phyloP scores from a whole-genome alignment of 1,140 invertebrate genomes.

The Drosophila sproati region DNA sequence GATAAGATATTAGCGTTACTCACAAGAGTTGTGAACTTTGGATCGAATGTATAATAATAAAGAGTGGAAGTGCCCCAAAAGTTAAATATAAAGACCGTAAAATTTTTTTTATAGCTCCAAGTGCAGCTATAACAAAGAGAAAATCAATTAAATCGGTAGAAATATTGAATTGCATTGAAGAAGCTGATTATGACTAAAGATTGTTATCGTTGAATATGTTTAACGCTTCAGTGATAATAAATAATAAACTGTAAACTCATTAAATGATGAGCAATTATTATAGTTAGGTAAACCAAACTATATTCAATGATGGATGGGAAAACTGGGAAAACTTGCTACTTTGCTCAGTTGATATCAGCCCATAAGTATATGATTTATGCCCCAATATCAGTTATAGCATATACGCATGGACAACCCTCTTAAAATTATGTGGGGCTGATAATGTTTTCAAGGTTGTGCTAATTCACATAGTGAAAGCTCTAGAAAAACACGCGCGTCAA shows the following conservation, averaged over 20 bases:
- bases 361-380: background rate
- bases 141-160: background rate
- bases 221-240: background rate
- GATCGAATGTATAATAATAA: background rate
- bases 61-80: slow-evolving; percentile 6
- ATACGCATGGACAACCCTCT: background rate
- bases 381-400: slow-evolving; percentile 10
- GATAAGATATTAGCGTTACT: slow-evolving; percentile 39
- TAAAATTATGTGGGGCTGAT: slow-evolving; percentile 13
- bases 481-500: slow-evolving; percentile 14
- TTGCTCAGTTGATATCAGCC: slow-evolving; percentile 3
- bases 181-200: slow-evolving; percentile 6
- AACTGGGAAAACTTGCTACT: background rate
- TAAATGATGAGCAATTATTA: slow-evolving; percentile 4
- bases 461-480: slow-evolving; percentile 20
- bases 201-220: slow-evolving; percentile 18
- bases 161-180: slow-evolving; percentile 28
- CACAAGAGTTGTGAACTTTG: slow-evolving; percentile 35
- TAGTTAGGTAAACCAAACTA: background rate
- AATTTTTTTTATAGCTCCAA: slow-evolving; percentile 23
- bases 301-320: background rate
- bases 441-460: slow-evolving; percentile 19
- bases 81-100: slow-evolving; percentile 17
- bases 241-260: slow-evolving; percentile 18
- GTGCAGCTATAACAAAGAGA: slow-evolving; percentile 5